These are phyloP conservation scores for Bombyx huttoni DNA, from an alignment of 2,888 invertebrate genomes.

Conservation along the genomic window DNA sequence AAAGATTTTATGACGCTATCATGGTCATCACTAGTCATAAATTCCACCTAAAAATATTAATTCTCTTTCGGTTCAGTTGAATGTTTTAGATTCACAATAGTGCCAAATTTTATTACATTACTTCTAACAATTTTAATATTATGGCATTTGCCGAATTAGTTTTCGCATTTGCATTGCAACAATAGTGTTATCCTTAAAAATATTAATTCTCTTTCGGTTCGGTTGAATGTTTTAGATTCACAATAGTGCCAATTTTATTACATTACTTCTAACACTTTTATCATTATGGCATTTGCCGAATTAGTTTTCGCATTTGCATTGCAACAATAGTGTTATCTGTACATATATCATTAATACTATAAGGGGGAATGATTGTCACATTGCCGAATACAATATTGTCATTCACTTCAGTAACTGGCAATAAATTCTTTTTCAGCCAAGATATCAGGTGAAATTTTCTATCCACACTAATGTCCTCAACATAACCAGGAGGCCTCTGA, in stretches of 20 bases:
- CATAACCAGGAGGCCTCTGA: constrained; percentile 3
- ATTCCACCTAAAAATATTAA: background rate
- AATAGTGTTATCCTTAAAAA: constrained; percentile 48
- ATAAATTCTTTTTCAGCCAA: constrained; percentile 45
- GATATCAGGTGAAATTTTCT: constrained; percentile 33
- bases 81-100: background rate
- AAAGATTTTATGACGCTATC: too few relatives aligned
- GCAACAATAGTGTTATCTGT: constrained; percentile 47
- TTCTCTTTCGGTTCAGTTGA: background rate
- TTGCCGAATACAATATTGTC: constrained; percentile 42
- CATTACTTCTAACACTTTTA: background rate
- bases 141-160: constrained; percentile 44
- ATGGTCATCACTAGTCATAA: too few relatives aligned
- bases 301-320: constrained; percentile 39
- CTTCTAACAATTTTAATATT: constrained; percentile 1
- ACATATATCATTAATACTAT: constrained; percentile 36
- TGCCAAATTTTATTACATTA: background rate
- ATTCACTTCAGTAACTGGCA: constrained; percentile 36
- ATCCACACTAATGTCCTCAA: constrained; percentile 14
- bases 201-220: constrained; percentile 10
- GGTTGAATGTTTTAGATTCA: background rate
- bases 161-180: constrained; percentile 42
- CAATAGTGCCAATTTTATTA: background rate
- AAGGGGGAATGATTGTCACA: constrained; percentile 44
- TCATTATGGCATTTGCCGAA: constrained; percentile 41